Base-by-base conservation (phyloP, 2,888 invertebrate species). In the Amblyjoppa fuscipennis region DNA sequence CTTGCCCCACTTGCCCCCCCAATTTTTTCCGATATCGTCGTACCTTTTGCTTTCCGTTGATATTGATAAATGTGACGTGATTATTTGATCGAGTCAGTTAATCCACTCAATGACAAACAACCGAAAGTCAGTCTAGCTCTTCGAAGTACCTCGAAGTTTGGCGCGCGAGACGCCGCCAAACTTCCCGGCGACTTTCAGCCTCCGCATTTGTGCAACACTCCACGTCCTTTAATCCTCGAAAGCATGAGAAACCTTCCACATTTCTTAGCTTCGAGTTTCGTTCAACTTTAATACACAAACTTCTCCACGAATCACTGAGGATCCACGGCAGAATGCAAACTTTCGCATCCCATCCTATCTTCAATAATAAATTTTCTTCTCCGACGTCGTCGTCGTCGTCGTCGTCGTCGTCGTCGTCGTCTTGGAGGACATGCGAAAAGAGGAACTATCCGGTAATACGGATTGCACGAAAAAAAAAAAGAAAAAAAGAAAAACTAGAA, bases 241-340 rank as follows among this genome's bases (percentile, higher is more conserved):
- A 61, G 61, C 31, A 31, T 28, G 61, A 31, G 61, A 31, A 61
- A 34, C 31, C 28, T 61, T 34, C 28, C 61, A 61, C 61, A 61
- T 61, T 61, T 61, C 61, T 31, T 6, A 28, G 61, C 61, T 61
- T 34, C 31, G 61, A 61, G 31, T 34, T 34, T 11, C 31, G 31
- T 34, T n/a, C 34, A 61, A 61, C 61, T 61, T 61, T 61, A 7
- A 61, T 34, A 16, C 31, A 16, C 6, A 61, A 34, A 61, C 59
- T 59, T 59, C 25, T 13, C 59, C 4, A 11, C 4, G 31, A 61
- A 31, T 61, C 61, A 7, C 61, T 34, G 61, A 61, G 6, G 16
- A 34, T 31, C 31, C 31, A 7, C 61, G 16, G 28, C 61, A 61
- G 61, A 61, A 61, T 34, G 28, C 61, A 61, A 16, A 61, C n/a